Conservation (phyloP, 2,113 vertebrate genomes). For the Cnemophilus loriae region DNA sequence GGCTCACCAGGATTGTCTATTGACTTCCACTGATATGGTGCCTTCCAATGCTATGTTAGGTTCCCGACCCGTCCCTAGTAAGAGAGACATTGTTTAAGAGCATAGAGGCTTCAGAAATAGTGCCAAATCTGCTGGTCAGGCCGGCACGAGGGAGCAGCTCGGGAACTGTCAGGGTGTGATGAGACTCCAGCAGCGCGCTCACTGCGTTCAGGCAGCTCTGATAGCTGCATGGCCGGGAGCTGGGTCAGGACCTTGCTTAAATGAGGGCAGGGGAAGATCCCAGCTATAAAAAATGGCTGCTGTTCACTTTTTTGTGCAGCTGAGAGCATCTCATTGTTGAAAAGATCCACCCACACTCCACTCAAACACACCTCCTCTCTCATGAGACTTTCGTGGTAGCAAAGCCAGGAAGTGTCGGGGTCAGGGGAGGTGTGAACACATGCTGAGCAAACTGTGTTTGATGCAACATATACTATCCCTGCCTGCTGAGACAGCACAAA, state of each 20-base stretch:
- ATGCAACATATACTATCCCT: constrained; percentile 23
- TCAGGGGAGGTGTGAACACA: constrained; percentile 28
- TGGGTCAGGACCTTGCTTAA: not conserved
- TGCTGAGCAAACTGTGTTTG: constrained; percentile 17
- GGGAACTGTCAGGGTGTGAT: not conserved
- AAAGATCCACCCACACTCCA: not conserved
- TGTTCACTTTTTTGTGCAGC: not conserved
- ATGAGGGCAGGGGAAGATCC: not conserved
- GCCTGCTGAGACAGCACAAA: constrained; percentile 46
- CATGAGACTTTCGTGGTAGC: constrained; percentile 1
- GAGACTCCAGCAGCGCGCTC: not conserved
- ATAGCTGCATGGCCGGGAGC: not conserved
- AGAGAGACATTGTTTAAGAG: not conserved
- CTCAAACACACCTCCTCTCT: constrained; percentile 9
- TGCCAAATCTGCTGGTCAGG: not conserved
- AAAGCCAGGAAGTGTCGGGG: not conserved
- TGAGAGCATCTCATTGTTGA: not conserved
- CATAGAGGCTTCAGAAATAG: not conserved
- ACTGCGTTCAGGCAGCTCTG: not conserved
- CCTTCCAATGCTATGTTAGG: not conserved
- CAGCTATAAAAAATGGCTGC: not conserved
- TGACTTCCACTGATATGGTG: not conserved
- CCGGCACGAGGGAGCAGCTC: accelerated
- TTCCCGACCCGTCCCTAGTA: not conserved
- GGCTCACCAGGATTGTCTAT: not conserved